Evolutionary conservation across 2,888 invertebrate species (phyloP).

Genomic region (Sarcophaga variegata): DNA sequence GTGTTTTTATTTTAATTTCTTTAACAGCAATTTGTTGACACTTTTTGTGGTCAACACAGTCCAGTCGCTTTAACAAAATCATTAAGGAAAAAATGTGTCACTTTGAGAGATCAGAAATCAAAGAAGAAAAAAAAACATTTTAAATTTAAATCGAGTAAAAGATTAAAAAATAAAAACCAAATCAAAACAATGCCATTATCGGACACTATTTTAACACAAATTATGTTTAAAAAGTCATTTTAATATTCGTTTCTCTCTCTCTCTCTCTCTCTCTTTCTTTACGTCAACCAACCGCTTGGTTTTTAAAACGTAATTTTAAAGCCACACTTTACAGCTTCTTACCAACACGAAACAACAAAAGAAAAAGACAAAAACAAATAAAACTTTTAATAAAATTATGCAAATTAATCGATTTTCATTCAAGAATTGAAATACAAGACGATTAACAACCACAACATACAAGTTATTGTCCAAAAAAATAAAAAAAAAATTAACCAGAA

Average conservation of each 20-base stretch:
- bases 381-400: slow-evolving; percentile 67
- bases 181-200: not conserved
- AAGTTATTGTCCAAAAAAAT: slow-evolving; percentile 22
- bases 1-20: slow-evolving; percentile 27
- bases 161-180: not conserved
- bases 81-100: slow-evolving; percentile 37
- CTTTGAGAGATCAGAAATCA: not conserved
- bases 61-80: slow-evolving; percentile 1
- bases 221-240: slow-evolving; percentile 33
- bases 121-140: not conserved
- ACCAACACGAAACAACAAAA: too few relatives aligned
- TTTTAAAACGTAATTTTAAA: not conserved
- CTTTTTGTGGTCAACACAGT: slow-evolving; percentile 24
- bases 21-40: slow-evolving; percentile 60
- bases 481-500: slow-evolving; percentile 23
- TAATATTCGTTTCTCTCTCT: not conserved
- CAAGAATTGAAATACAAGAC: slow-evolving; percentile 40
- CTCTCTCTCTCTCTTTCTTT: not conserved
- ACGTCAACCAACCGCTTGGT: not conserved
- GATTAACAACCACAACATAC: slow-evolving; percentile 20
- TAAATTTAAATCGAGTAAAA: not conserved
- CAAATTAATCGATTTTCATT: slow-evolving; percentile 67
- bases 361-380: not conserved
- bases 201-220: slow-evolving; percentile 64
- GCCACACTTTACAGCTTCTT: slow-evolving; percentile 22